A percentile compares a stretch with the other conserved stretches of the same genome.
Evolutionary conservation across 1,140 invertebrate genomes (phyloP).

Genomic region (Drosophila nannoptera): DNA sequence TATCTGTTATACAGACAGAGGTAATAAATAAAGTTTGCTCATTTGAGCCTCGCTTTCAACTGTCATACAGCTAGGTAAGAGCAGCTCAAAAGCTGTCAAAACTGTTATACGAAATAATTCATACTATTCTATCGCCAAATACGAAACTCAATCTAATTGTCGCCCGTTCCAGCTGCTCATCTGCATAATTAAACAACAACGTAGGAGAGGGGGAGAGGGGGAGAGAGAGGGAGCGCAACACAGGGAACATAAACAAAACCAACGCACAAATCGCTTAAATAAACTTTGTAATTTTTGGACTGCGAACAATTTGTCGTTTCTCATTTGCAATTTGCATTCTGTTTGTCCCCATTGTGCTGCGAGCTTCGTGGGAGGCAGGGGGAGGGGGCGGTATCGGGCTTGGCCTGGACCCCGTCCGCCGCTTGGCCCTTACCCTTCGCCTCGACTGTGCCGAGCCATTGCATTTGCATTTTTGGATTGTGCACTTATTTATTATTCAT

Average conservation of each 20-base stretch:
- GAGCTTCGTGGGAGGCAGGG: too few species aligned
- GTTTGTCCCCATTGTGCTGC: constrained; percentile 37
- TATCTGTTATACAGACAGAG: too few species aligned
- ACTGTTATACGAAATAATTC: background rate
- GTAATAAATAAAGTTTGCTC: too few species aligned
- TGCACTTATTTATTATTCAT: constrained; percentile 66
- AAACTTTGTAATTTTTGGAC: constrained; percentile 63
- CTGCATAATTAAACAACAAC: too few species aligned
- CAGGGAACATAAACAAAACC: background rate
- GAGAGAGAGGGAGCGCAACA: background rate
- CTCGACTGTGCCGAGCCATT: background rate
- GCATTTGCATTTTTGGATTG: constrained; percentile 19
- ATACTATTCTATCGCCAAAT: too few species aligned
- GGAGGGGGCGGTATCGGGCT: constrained; percentile 5
- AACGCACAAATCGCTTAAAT: constrained; percentile 71
- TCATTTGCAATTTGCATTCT: constrained; percentile 57
- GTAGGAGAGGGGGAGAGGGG: too few species aligned
- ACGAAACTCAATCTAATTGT: too few species aligned
- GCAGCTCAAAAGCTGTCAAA: too few species aligned
- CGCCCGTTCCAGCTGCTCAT: too few species aligned
- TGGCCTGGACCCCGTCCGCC: background rate
- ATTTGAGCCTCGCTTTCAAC: too few species aligned
- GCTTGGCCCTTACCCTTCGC: background rate
- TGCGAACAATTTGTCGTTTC: constrained; percentile 69
- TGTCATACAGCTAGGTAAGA: too few species aligned